Evolutionary conservation across 1,140 invertebrate species (phyloP).

Genomic region (Zaprionus tsacasi): DNA sequence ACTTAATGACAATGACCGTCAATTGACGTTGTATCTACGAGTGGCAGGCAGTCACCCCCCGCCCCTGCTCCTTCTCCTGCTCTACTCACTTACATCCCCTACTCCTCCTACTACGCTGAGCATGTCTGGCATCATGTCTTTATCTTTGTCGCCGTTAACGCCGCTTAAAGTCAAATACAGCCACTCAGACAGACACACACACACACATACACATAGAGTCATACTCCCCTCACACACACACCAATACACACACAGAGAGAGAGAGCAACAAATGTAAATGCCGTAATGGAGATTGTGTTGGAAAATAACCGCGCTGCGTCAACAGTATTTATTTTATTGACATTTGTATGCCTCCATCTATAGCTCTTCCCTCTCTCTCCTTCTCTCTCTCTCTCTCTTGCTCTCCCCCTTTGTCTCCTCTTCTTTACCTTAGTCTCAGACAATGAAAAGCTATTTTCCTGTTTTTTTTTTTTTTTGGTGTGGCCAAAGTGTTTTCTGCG

Average conservation of each 20-base stretch:
- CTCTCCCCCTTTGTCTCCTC: not conserved
- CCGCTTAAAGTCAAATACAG: slow-evolving; percentile 81
- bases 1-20: slow-evolving; percentile 80
- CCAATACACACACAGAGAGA: not conserved
- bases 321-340: slow-evolving; percentile 82
- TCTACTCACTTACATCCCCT: not conserved
- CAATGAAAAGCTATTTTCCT: slow-evolving; percentile 78
- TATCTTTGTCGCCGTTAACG: slow-evolving; percentile 72
- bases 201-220: slow-evolving; percentile 6
- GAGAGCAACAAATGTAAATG: slow-evolving; percentile 67
- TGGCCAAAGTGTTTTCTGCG: slow-evolving; percentile 47
- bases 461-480: slow-evolving; percentile 52
- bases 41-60: slow-evolving; percentile 7
- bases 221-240: slow-evolving; percentile 5
- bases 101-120: not conserved
- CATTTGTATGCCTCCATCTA: slow-evolving; percentile 58
- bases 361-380: not conserved
- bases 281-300: slow-evolving; percentile 80
- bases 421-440: slow-evolving; percentile 33
- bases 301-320: slow-evolving; percentile 81
- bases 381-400: too few species aligned
- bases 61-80: not conserved
- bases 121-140: slow-evolving; percentile 78
- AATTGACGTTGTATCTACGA: slow-evolving; percentile 64
- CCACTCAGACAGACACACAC: slow-evolving; percentile 62